Percentiles rank a stretch among this genome's conserved stretches.
These are phyloP conservation scores for Aldrovandia affinis DNA, from an alignment of 2,797 vertebrate species.

Conservation along the genomic window DNA sequence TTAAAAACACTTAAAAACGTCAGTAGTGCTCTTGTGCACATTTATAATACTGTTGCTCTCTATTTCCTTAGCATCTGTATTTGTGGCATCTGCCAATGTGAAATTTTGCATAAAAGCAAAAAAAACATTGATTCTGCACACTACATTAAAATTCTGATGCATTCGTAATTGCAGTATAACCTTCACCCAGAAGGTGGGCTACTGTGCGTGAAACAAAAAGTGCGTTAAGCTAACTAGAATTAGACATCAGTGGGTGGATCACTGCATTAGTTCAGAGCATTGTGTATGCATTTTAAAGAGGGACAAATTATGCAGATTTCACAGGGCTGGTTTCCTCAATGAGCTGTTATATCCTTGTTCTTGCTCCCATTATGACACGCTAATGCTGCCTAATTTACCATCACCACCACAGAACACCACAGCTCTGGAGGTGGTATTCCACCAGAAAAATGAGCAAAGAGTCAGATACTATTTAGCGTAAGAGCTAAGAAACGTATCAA, in stretches of 20 bases:
- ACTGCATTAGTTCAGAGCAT: too few species aligned
- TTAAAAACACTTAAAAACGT: neutral
- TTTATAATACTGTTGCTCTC: neutral
- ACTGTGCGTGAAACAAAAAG: neutral
- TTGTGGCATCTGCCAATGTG: neutral
- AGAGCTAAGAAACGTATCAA: neutral
- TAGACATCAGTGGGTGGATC: too few species aligned
- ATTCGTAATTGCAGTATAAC: neutral
- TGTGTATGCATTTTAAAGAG: neutral
- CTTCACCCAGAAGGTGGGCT: neutral
- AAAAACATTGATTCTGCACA: neutral
- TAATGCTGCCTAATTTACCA: slow-evolving; percentile 6
- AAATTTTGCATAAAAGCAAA: neutral
- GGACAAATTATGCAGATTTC: neutral
- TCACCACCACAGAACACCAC: neutral
- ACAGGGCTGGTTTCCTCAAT: neutral
- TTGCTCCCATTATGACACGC: neutral
- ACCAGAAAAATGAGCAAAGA: neutral
- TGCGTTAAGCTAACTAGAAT: neutral
- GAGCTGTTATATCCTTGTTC: neutral
- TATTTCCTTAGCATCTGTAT: neutral
- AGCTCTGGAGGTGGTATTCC: neutral
- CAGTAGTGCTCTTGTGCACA: neutral
- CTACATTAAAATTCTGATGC: neutral
- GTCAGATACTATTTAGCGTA: neutral